These are phyloP conservation scores for Nymphalis c-album DNA, from an alignment of 2,888 invertebrate genomes.

Conservation along the genomic window DNA sequence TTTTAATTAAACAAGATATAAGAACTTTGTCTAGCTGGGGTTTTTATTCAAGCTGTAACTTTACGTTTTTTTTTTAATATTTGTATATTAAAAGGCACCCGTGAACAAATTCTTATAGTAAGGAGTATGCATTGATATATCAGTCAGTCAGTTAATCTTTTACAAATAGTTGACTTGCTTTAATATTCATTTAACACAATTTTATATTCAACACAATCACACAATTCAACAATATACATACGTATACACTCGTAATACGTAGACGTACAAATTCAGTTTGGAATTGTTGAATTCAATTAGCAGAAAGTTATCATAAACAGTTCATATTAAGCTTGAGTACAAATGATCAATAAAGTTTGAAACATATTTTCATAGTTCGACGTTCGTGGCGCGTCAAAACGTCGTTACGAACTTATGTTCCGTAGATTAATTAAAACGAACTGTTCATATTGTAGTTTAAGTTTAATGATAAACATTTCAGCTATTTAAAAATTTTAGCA, in stretches of 20 bases:
- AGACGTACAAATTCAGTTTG: constrained; percentile 11
- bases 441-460: constrained; percentile 29
- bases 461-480: not conserved
- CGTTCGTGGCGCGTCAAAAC: constrained; percentile 37
- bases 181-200: no score
- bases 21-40: no score
- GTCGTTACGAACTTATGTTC: constrained; percentile 38
- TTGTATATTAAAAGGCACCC: no score
- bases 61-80: no score
- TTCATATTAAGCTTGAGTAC: constrained; percentile 32
- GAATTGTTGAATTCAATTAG: constrained; percentile 19
- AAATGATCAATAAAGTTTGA: constrained; percentile 41
- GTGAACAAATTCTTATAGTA: no score
- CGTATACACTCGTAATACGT: not conserved
- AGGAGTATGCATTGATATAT: no score
- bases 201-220: no score
- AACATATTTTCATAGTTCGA: constrained; percentile 40
- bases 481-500: not conserved
- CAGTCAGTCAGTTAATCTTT: no score
- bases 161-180: no score
- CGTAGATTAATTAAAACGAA: constrained; percentile 47
- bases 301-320: constrained; percentile 34
- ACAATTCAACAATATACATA: no score
- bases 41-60: no score
- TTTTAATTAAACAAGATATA: no score